Base-by-base conservation (phyloP, 2,888 invertebrate genomes). In the Limnephilus lunatus region DNA sequence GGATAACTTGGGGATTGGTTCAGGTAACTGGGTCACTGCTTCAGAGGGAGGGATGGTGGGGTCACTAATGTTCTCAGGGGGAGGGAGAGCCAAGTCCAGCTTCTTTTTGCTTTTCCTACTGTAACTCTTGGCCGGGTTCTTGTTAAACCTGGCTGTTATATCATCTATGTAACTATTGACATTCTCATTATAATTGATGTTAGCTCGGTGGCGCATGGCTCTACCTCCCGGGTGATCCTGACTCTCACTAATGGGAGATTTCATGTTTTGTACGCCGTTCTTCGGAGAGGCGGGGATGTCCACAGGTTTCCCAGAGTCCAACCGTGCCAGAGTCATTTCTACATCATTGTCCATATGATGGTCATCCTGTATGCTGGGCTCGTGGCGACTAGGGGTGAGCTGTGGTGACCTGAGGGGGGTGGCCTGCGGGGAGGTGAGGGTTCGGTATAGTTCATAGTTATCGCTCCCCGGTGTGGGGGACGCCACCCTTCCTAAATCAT, bases 141-240 rank as follows among this genome's bases (percentile, higher is more conserved):
- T 95, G 95, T 94, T 95, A 95, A 94, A 94, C 94, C 95, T 94
- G 94, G 95, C 94, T 94, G 97, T 95, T 94, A 96, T 92, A 93
- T 95, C 95, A 95, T 96, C 95, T 94, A 95, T 81, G 95, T 96
- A 94, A 95, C 96, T 95, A 95, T 96, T 95, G 95, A 96, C 95
- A 95, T 96, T 95, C 96, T 96, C 95, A 96, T 96, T 95, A 95
- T 97, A 96, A 94, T 96, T 96, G 91, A 96, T 95, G 94, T 96
- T 96, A 92, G 95, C 95, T 93, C 96, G 95, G 94, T 96, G 96
- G 93, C 96, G 95, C 94, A 96, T 95, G 32, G 96, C 95, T 94
- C 96, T 95, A 15, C 96, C 96, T 82, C 94, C 91, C 14, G 85
- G 68, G 88, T 90, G 94, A 94, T 96, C 96, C 81, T 96, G 95